Evolutionary conservation across 2,113 vertebrate species (phyloP), one percentile per base, ranked within the genome.

Genomic region (Notarius quadriscutis): DNA sequence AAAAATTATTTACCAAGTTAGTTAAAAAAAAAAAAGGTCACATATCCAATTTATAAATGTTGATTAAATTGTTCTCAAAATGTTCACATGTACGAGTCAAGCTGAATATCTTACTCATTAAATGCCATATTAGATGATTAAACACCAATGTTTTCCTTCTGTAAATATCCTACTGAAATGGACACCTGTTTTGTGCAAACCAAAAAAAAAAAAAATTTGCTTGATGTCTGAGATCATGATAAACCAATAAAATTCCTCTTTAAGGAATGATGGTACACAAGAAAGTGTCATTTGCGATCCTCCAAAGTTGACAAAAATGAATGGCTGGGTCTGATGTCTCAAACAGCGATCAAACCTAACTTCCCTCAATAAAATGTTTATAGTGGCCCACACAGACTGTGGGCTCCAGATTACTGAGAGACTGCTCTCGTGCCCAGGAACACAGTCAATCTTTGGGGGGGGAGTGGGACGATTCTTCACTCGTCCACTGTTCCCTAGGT

Each of bases 401-500:
- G 9, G 25, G 72, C 57, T 77, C 22, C 20, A 15, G n/a, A 75
- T 65, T 12, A 12, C 3, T 34, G n/a, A 51, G 50, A 83, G 48
- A 17, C 41, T n/a, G 57, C 22, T 53, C 14, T 30, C 18, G 10
- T 72, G 62, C 65, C 75, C 41, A 30, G 48, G 6, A 30, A 67
- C 17, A 67, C n/a, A 84, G 57, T 27, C 81, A 51, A 81, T 83
- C 60, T 81, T 88, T 69, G 55, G 57, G 22, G 75, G 75, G 71
- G 22, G 83, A 86, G 79, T 27, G 55, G 82, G 80, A 87, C 75
- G n/a, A 78, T 86, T 86, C 51, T 71, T 41, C 25, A n/a, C 77
- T 84, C 15, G 65, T 87, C 71, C 80, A 55, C 85, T 0, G 87
- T 88, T 90, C 60, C 87, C 84, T 71, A 74, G 85, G 84, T 78